Percentiles rank a stretch among this genome's conserved stretches.
These are phyloP conservation scores for Sinocyclocheilus anophthalmus DNA, from an alignment of 2,113 vertebrate genomes.

Conservation along the genomic window DNA sequence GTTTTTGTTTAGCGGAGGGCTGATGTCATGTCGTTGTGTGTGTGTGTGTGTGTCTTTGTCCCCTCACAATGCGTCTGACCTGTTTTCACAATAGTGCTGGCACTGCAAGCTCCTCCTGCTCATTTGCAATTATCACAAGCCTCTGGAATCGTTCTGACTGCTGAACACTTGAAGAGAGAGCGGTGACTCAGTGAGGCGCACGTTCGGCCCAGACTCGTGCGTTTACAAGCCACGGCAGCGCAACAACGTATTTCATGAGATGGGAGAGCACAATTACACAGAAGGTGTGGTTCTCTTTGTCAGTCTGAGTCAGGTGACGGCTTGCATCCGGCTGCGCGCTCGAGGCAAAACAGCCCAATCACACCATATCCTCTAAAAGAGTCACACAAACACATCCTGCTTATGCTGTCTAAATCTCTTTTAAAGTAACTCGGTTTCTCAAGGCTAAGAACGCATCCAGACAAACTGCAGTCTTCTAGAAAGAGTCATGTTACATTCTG, in stretches of 20 bases:
- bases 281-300: conserved; percentile 44
- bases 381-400: neutral
- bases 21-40: conserved; percentile 74
- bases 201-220: neutral
- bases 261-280: neutral
- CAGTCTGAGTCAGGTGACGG: conserved; percentile 28
- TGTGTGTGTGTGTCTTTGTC: conserved; percentile 70
- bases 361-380: conserved; percentile 3
- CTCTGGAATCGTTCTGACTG: conserved; percentile 28
- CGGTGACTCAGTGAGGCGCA: no score
- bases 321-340: conserved; percentile 24
- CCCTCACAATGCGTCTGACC: conserved; percentile 68
- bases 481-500: neutral
- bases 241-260: neutral
- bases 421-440: neutral
- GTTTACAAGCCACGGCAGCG: neutral
- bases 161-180: no score
- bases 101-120: neutral
- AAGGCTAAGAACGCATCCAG: neutral
- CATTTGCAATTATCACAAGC: conserved; percentile 60
- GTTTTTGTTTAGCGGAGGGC: conserved; percentile 69
- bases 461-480: neutral
- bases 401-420: neutral
- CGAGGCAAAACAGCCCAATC: conserved; percentile 21
- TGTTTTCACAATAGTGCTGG: conserved; percentile 65